phyloP scores from a whole-genome alignment of 2,797 vertebrate species.

The Psittacula echo region DNA sequence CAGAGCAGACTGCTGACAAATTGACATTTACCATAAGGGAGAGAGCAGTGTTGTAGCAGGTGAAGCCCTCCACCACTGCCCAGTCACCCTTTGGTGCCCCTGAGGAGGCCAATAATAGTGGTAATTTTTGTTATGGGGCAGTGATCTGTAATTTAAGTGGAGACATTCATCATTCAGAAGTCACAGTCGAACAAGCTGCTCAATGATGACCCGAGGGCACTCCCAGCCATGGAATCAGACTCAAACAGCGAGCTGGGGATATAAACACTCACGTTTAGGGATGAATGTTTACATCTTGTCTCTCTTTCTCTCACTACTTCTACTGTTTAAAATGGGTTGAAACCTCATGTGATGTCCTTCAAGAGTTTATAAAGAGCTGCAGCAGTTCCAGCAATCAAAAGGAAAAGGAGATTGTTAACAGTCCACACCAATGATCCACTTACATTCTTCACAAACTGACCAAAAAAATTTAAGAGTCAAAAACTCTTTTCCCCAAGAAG shows the following conservation, averaged over 20 bases:
- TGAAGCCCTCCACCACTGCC: slow-evolving; percentile 17
- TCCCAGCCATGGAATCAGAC: slow-evolving; percentile 32
- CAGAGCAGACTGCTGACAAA: neutral
- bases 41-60: neutral
- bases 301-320: neutral
- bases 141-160: slow-evolving; percentile 58
- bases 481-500: neutral
- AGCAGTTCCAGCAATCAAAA: neutral
- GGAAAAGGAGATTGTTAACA: neutral
- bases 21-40: neutral
- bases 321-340: slow-evolving; percentile 16
- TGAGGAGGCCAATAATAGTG: neutral
- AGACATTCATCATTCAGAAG: slow-evolving; percentile 59
- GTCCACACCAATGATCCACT: neutral
- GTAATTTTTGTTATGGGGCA: slow-evolving; percentile 25
- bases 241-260: slow-evolving; percentile 29
- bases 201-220: slow-evolving; percentile 37
- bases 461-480: neutral
- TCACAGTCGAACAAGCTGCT: slow-evolving; percentile 40
- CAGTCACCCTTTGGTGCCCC: neutral
- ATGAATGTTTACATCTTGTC: slow-evolving; percentile 21
- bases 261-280: neutral
- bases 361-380: neutral
- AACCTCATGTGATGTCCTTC: neutral
- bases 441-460: neutral